These are phyloP conservation scores for Hypotaenidia philippensis DNA, from an alignment of 2,797 vertebrate genomes.

Conservation along the genomic window DNA sequence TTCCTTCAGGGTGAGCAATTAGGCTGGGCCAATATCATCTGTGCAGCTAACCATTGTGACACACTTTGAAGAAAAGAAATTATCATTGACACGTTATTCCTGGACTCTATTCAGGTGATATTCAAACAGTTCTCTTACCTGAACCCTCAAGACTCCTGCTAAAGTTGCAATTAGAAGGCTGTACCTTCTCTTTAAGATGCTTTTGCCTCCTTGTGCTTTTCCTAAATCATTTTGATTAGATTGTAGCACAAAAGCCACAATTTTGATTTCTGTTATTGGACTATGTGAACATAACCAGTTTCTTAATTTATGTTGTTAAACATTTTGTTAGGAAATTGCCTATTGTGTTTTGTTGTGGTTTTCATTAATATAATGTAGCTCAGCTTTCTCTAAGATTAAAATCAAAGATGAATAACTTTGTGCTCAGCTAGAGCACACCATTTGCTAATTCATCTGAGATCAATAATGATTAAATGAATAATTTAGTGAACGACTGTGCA, in stretches of 20 bases:
- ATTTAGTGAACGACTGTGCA: conserved; percentile 58
- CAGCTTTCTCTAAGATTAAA: conserved; percentile 56
- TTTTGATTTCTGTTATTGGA: not conserved
- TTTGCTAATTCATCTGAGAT: conserved; percentile 73
- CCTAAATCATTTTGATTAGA: not conserved
- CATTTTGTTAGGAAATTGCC: conserved; percentile 38
- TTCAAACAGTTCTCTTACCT: not conserved
- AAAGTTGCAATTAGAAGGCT: not conserved
- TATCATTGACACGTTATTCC: not conserved
- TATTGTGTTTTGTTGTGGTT: conserved; percentile 29
- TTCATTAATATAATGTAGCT: conserved; percentile 46
- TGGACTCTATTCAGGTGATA: not conserved
- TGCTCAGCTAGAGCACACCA: conserved; percentile 19
- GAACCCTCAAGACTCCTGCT: not conserved
- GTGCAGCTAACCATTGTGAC: not conserved
- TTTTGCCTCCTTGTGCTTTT: not conserved
- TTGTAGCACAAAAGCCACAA: not conserved
- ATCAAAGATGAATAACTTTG: conserved; percentile 59
- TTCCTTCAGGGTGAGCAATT: not conserved
- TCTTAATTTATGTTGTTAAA: conserved; percentile 44
- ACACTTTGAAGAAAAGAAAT: not conserved
- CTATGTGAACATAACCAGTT: not conserved
- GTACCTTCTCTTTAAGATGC: not conserved
- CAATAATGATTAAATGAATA: conserved; percentile 73
- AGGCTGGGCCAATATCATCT: not conserved